Evolutionary conservation across 2,113 vertebrate genomes (phyloP), one percentile per base, ranked within the genome.

Genomic region (Lasiurus borealis): DNA sequence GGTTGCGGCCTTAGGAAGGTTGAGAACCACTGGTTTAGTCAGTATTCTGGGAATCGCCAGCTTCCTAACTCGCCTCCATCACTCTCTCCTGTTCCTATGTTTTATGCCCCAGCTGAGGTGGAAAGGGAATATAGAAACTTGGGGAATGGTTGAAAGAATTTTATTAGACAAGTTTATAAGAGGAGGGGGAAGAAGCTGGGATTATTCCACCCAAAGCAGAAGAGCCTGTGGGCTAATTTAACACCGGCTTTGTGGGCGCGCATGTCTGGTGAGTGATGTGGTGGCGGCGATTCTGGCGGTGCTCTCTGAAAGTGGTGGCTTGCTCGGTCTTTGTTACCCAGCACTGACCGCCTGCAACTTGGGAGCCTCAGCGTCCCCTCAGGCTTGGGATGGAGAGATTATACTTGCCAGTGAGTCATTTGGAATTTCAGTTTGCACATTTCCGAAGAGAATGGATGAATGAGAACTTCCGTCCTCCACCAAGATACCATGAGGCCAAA

Each of bases 21-120:
- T n/a, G n/a, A n/a, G n/a, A n/a, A n/a, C n/a, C n/a, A n/a, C n/a
- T n/a, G n/a, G n/a, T n/a, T n/a, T n/a, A 54, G 13, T 12, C 3
- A 0, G 2, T 12, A 16, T 8, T 19, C 19, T 48, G 18, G 40
- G 54, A 48, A 86, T 19, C 7, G 34, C 5, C 3, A 0, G 0
- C 19, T 0, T n/a, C 18, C 6, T n/a, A 12, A 1, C 0, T 1
- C 21, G 14, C 36, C 31, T 80, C 36, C 10, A 0, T 11, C 50
- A 10, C 46, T 89, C 27, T 82, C 23, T 10, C 21, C 44, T 3
- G 16, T 5, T 8, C 18, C 31, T 50, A 4, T 1, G 2, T 19
- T 57, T 25, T 31, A 31, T 21, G 25, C 44, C 21, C 6, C 40
- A 10, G 40, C 29, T 62, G 3, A 31, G 31, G 0, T 1, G 31